phyloP scores from a whole-genome alignment of 2,888 invertebrate genomes.

The Aricia artaxerxes region DNA sequence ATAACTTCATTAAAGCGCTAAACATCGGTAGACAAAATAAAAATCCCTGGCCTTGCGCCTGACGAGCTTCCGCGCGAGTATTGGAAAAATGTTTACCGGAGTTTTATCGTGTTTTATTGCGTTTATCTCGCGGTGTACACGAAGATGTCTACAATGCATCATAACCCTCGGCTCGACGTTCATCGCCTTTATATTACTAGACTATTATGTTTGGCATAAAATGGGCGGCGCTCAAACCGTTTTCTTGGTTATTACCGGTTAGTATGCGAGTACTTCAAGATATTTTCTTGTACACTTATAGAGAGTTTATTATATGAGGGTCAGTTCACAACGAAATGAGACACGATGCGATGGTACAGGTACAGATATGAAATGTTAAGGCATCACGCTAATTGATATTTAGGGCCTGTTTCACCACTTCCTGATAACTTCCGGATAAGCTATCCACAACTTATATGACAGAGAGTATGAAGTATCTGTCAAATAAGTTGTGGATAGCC shows the following conservation, averaged over 20 bases:
- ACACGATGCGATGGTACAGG: background rate
- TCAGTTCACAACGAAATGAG: background rate
- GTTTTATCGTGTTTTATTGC: conserved; percentile 53
- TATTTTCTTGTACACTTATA: background rate
- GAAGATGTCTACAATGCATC: conserved; percentile 32
- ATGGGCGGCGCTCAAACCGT: background rate
- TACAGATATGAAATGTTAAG: too few species aligned
- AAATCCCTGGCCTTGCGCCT: conserved; percentile 33
- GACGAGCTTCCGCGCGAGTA: conserved; percentile 56
- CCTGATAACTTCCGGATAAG: too few species aligned
- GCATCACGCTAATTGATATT: too few species aligned
- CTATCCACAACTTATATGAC: too few species aligned
- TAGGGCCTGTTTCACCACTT: too few species aligned
- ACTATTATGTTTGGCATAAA: background rate
- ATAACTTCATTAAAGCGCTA: conserved; percentile 22
- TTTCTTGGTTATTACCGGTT: background rate
- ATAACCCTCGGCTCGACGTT: background rate
- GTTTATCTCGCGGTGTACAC: conserved; percentile 37
- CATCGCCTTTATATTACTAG: background rate
- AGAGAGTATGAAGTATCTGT: too few species aligned
- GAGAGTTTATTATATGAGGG: background rate
- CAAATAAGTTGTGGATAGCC: too few species aligned
- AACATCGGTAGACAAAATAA: conserved; percentile 34
- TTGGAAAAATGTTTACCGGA: conserved; percentile 65
- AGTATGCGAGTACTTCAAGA: background rate